Evolutionary conservation across 2,888 invertebrate genomes (phyloP).

Genomic region (Xestia sexstrigata): DNA sequence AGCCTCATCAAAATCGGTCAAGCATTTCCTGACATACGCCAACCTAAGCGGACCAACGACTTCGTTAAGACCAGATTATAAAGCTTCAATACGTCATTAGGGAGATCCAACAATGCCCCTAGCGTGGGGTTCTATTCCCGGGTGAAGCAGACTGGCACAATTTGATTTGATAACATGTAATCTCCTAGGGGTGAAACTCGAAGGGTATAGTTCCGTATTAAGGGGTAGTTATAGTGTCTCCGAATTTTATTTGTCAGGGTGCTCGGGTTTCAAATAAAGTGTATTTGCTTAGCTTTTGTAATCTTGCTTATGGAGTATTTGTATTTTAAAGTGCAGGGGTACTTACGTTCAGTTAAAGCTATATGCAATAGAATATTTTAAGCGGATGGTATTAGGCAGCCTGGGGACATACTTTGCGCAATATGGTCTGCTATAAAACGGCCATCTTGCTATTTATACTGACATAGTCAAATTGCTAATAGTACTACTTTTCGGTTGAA

Average conservation of each 20-base stretch:
- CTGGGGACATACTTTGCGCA: not conserved
- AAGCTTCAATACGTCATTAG: constrained; percentile 59
- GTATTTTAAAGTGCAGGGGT: constrained; percentile 36
- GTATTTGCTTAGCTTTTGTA: constrained; percentile 63
- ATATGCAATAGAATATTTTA: constrained; percentile 4
- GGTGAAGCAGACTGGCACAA: constrained; percentile 75
- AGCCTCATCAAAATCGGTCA: constrained; percentile 29
- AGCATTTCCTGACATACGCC: constrained; percentile 32
- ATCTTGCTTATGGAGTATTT: constrained; percentile 50
- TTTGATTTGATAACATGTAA: constrained; percentile 74
- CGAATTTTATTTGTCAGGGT: constrained; percentile 48
- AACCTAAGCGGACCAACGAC: constrained; percentile 41
- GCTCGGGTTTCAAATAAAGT: constrained; percentile 51
- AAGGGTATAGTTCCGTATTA: constrained; percentile 36
- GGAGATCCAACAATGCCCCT: constrained; percentile 44
- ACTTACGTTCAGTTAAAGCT: constrained; percentile 26
- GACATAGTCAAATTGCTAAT: too few relatives aligned
- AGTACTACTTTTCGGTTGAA: not conserved
- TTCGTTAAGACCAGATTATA: constrained; percentile 59
- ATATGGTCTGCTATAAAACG: not conserved
- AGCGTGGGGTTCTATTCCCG: constrained; percentile 65
- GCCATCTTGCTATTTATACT: not conserved
- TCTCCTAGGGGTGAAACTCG: constrained; percentile 62
- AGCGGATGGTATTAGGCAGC: not conserved
- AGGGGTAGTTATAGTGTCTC: constrained; percentile 46